A percentile compares a stretch with the other conserved stretches of the same genome.
phyloP scores from a whole-genome alignment of 2,888 invertebrate species.

The Suillia variegata region DNA sequence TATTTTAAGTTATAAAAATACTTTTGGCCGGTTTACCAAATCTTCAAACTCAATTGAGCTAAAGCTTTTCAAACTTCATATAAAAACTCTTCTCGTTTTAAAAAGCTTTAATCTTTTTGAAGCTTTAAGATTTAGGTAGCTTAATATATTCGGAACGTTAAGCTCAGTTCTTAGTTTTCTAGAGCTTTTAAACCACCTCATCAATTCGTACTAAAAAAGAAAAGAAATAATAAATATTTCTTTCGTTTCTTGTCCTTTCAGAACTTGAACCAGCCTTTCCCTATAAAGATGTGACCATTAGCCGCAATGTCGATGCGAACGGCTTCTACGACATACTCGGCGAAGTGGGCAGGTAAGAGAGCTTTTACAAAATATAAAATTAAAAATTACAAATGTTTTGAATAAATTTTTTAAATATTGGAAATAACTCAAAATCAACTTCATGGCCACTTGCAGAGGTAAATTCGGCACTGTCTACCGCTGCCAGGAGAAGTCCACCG shows the following conservation, averaged over 20 bases:
- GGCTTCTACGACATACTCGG: slow-evolving; percentile 84
- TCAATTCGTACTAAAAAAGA: too few species aligned
- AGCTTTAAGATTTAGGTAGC: too few species aligned
- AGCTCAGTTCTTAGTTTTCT: too few species aligned
- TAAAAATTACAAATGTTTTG: neutral
- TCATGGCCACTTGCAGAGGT: slow-evolving; percentile 68
- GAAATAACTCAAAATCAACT: slow-evolving; percentile 10
- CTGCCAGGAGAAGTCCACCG: slow-evolving; percentile 83
- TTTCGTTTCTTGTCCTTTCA: slow-evolving; percentile 67
- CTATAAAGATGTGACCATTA: slow-evolving; percentile 82
- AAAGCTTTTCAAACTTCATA: too few species aligned
- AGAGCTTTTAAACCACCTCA: too few species aligned
- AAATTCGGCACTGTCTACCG: slow-evolving; percentile 97
- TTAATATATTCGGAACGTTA: too few species aligned
- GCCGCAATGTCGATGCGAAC: slow-evolving; percentile 83
- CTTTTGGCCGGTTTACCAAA: too few species aligned
- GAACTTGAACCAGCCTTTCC: slow-evolving; percentile 90
- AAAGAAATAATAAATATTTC: too few species aligned
- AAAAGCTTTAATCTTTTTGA: too few species aligned
- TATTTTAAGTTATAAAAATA: too few species aligned
- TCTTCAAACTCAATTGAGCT: too few species aligned
- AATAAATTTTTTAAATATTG: neutral
- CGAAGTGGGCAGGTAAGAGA: slow-evolving; percentile 89
- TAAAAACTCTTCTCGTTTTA: too few species aligned
- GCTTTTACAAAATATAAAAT: slow-evolving; percentile 13